Base-by-base conservation (phyloP, 2,797 vertebrate species). In the Netta rufina region DNA sequence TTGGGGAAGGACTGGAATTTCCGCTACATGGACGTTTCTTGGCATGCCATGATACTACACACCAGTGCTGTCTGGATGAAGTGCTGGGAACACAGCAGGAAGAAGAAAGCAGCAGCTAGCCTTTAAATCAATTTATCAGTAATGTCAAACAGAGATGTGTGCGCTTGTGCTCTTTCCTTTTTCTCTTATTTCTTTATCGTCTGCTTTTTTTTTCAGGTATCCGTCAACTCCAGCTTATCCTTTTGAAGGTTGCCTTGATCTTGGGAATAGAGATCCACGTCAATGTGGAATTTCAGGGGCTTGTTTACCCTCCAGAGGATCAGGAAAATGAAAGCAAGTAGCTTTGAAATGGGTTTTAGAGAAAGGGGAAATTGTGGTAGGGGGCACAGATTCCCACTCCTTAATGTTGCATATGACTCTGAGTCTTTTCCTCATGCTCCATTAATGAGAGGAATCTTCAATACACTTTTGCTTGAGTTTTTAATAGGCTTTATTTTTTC, bases 231-330 rank as follows among this genome's bases (percentile, higher is more conserved):
- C 99, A 99, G 88, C 97, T 99, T 22, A 99, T 99, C 98, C 98
- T 99, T 92, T 97, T 99, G 92, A 99, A 99, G 98, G 98, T 99
- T 91, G 99, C 99, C 94, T 98, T 99, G 97, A 98, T 99, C 93
- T 96, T 99, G 78, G 99, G 99, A 82, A 99, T 99, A 13, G 99
- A 99, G 97, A 99, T 99, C 96, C 99, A 99, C 5, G 99, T 99
- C 88, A 99, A 99, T 5, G 98, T 99, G 30, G 99, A 99, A 92
- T 99, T 99, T 96, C 99, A 98, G 95, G 98, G 98, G 25, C 98
- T 99, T 7, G 98, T 99, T 17, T 99, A 99, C 83, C 99, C 99
- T 57, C 99, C 99, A 0, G 99, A 99, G 94, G 99, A 99, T 95
- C 99, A 99, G 96, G 99, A 99, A 87, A 99, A 98, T 94, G 98